Evolutionary conservation across 1,140 invertebrate genomes (phyloP).

Genomic region (Trachymyrmex cornetzi): DNA sequence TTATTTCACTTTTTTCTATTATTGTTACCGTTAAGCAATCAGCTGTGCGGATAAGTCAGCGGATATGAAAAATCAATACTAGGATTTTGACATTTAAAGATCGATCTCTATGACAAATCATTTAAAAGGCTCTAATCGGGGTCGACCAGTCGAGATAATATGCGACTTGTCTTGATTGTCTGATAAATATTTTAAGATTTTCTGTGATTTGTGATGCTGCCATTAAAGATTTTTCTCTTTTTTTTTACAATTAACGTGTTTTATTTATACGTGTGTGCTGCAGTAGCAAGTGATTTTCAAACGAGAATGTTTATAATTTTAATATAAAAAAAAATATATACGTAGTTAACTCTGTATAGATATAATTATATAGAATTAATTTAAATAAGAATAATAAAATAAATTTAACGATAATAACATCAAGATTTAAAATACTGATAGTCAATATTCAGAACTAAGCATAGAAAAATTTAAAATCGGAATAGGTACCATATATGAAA

Average conservation of each 20-base stretch:
- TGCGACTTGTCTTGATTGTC: background rate
- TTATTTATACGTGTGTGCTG: background rate
- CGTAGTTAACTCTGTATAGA: too few species aligned
- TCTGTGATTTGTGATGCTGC: background rate
- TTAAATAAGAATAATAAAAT: slow-evolving; percentile 1
- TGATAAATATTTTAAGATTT: background rate
- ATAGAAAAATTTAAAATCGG: background rate
- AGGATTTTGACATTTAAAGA: background rate
- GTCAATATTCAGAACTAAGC: background rate
- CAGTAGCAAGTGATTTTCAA: background rate
- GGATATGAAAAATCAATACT: slow-evolving; percentile 1
- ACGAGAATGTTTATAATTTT: background rate
- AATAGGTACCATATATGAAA: background rate
- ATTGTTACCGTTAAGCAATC: background rate
- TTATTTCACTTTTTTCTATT: background rate
- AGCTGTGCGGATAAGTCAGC: background rate
- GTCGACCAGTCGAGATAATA: background rate
- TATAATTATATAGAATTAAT: background rate
- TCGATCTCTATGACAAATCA: background rate
- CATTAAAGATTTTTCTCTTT: background rate
- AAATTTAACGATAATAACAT: background rate
- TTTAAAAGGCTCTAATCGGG: background rate
- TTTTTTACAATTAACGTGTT: background rate
- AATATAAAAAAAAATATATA: background rate
- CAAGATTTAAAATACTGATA: background rate